These are phyloP conservation scores for Albula goreensis DNA, from an alignment of 2,113 vertebrate species.

Conservation along the genomic window DNA sequence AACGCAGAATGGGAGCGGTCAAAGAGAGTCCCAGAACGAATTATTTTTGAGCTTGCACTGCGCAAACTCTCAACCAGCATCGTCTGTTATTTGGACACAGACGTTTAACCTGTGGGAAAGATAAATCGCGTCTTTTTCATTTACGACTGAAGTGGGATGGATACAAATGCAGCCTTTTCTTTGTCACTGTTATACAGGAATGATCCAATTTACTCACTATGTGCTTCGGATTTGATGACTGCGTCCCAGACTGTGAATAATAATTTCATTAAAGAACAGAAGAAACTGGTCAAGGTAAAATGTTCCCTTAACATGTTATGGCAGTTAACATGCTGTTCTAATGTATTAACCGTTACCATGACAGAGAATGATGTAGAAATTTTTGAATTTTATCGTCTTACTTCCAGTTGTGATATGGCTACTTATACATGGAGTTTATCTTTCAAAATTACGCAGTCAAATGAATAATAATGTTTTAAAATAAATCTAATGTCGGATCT, in stretches of 20 bases:
- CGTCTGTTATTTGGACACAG: neutral
- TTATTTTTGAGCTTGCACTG: neutral
- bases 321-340: neutral
- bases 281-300: conserved; percentile 46
- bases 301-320: neutral
- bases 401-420: no score
- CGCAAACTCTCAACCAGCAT: neutral
- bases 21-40: neutral
- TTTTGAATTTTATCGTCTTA: no score
- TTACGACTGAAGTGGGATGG: conserved; percentile 21
- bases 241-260: conserved; percentile 52
- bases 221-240: conserved; percentile 52
- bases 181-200: conserved; percentile 47
- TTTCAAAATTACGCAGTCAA: no score
- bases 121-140: neutral
- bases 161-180: conserved; percentile 32
- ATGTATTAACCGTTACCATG: neutral
- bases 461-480: no score
- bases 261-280: conserved; percentile 57
- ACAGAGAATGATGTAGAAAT: no score
- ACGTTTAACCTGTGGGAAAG: neutral
- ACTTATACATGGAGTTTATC: no score
- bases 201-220: conserved; percentile 54
- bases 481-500: no score
- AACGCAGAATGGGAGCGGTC: neutral